These are phyloP conservation scores for Spicauda simplicius DNA, from an alignment of 2,888 invertebrate genomes.

Conservation along the genomic window DNA sequence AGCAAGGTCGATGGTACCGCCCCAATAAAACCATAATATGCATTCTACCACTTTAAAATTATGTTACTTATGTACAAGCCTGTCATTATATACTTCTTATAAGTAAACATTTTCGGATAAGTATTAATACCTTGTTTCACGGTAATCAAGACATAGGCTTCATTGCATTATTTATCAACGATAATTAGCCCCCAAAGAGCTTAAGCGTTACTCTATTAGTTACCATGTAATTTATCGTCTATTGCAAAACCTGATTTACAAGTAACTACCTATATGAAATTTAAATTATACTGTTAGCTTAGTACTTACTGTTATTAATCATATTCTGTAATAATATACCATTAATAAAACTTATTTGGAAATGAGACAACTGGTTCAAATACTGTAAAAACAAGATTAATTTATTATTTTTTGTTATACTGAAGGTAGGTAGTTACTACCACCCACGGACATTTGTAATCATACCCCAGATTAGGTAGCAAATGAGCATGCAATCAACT, in stretches of 20 bases:
- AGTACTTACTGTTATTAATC: constrained; percentile 7
- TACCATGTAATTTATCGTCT: constrained; percentile 9
- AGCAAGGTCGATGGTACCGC: too few relatives aligned
- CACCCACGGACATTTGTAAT: too few relatives aligned
- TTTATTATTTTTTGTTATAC: too few relatives aligned
- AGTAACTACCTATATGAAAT: background rate
- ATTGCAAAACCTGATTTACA: constrained; percentile 13
- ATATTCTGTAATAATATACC: background rate
- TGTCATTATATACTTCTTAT: too few relatives aligned
- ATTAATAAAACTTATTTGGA: constrained; percentile 1
- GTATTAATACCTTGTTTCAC: too few relatives aligned
- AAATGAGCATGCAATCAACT: too few relatives aligned
- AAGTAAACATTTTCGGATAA: too few relatives aligned
- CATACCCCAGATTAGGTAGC: too few relatives aligned
- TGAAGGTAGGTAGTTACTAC: too few relatives aligned
- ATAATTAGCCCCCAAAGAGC: constrained; percentile 12
- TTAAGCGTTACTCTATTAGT: constrained; percentile 16
- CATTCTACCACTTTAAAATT: too few relatives aligned
- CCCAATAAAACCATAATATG: too few relatives aligned
- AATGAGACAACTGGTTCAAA: background rate
- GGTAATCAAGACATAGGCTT: background rate
- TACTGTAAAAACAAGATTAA: background rate
- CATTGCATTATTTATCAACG: background rate
- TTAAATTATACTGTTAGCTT: constrained; percentile 14
- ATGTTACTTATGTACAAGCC: too few relatives aligned